Conservation (phyloP, 2,113 vertebrate species). For the Heterochromis multidens region DNA sequence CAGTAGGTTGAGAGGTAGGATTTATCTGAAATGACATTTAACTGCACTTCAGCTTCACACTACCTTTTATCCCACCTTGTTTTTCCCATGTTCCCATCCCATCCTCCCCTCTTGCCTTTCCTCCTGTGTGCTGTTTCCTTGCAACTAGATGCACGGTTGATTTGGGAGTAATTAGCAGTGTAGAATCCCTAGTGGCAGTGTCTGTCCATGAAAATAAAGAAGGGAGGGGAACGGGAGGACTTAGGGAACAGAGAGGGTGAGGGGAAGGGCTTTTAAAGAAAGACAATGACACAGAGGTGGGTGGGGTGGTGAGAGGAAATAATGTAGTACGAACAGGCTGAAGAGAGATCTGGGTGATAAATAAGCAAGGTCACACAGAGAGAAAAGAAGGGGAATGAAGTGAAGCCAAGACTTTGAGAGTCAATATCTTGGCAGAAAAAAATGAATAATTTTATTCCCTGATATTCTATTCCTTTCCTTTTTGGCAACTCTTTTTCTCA, state of each 20-base stretch:
- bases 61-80: slow-evolving; percentile 11
- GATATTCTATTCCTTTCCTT: not conserved
- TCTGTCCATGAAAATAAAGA: slow-evolving; percentile 29
- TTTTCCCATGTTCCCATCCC: slow-evolving; percentile 4
- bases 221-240: slow-evolving; percentile 8
- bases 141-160: slow-evolving; percentile 49
- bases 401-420: not conserved
- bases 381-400: not conserved
- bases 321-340: not conserved
- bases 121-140: slow-evolving; percentile 59
- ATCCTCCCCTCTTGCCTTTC: slow-evolving; percentile 42
- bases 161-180: slow-evolving; percentile 75
- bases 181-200: slow-evolving; percentile 44
- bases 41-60: not conserved
- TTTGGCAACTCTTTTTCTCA: not conserved
- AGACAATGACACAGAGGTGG: not conserved
- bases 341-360: not conserved
- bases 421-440: not conserved
- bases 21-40: not conserved
- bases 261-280: not conserved
- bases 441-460: not conserved
- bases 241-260: not conserved
- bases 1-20: not conserved
- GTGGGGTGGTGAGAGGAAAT: not conserved
- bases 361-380: not conserved